Percentiles rank a stretch among this genome's conserved stretches.
Conservation (phyloP, 2,797 vertebrate genomes). For the Premnoplex brunnescens region DNA sequence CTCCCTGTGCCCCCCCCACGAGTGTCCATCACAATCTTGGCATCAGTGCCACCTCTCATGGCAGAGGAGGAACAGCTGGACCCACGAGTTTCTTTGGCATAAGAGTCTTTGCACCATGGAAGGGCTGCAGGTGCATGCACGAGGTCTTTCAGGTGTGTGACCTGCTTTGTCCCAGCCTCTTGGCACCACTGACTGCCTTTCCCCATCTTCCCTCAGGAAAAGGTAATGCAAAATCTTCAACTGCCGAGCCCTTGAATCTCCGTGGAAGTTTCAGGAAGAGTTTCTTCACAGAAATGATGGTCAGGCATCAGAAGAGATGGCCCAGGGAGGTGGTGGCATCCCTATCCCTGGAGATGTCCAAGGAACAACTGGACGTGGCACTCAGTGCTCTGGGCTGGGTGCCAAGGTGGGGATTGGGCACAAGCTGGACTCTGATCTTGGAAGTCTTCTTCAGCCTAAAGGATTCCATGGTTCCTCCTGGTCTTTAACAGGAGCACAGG, state of each 20-base stretch:
- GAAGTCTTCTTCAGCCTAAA: background rate
- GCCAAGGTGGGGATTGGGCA: accelerated
- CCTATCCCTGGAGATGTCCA: background rate
- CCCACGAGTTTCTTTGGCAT: accelerated
- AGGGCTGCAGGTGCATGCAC: background rate
- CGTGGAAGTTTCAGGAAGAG: background rate
- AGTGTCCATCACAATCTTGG: accelerated
- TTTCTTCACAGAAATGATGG: accelerated
- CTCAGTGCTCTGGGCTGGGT: background rate
- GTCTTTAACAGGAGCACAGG: background rate
- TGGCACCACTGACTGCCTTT: accelerated
- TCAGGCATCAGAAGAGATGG: background rate
- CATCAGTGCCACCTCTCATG: accelerated
- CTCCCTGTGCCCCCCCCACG: accelerated
- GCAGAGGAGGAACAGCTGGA: background rate
- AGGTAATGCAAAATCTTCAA: accelerated
- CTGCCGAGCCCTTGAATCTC: accelerated
- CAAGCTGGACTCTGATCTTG: background rate
- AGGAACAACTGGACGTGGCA: background rate
- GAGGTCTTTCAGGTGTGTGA: accelerated
- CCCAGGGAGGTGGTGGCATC: background rate
- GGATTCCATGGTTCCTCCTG: accelerated
- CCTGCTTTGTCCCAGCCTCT: background rate
- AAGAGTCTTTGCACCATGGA: background rate
- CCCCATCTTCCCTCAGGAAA: background rate